Evolutionary conservation across 2,113 vertebrate genomes (phyloP), one percentile per base, ranked within the genome.

Genomic region (Cinclus mexicanus): DNA sequence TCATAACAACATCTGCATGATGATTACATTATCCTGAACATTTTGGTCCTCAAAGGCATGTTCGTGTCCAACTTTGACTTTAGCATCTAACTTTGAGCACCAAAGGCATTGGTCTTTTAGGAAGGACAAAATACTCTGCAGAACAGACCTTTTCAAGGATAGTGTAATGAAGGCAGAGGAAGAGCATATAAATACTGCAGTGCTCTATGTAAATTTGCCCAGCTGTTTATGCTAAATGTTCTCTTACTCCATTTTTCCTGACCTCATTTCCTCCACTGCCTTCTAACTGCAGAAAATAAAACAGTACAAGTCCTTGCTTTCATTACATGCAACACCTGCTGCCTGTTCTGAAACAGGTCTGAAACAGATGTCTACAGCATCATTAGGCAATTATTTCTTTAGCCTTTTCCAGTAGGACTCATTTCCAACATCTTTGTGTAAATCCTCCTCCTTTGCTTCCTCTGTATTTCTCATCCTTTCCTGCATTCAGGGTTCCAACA

Each of bases 291-390:
- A 92, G 59, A 94, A 96, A 88, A 94, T 91, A 83, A 95, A 91
- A 63, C 29, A 88, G 78, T 95, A 49, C 59, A 83, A 96, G 49
- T 76, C 39, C 63, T 83, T 77, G 87, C 76, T 83, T 92, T 95
- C 86, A 80, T 93, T 96, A 93, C 79, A 60, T 60, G 49, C 61
- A 92, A 85, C 94, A 96, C 93, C 90, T 95, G 94, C 90, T 93
- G 86, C 71, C 69, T 93, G 76, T 74, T 91, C 90, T 67, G 59
- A 90, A 96, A 93, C 94, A 96, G 95, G 96, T 94, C 90, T 70
- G 67, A 88, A 96, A 93, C 94, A 95, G 95, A 97, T 94, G 92
- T 95, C 90, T 71, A 89, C 63, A 90, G 68, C 64, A 95, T 86
- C 82, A n/a, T 93, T 88, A 83, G 47, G 63, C 64, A 90, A 83